Evolutionary conservation across 2,113 vertebrate species (phyloP).

Genomic region (Lonchura striata): DNA sequence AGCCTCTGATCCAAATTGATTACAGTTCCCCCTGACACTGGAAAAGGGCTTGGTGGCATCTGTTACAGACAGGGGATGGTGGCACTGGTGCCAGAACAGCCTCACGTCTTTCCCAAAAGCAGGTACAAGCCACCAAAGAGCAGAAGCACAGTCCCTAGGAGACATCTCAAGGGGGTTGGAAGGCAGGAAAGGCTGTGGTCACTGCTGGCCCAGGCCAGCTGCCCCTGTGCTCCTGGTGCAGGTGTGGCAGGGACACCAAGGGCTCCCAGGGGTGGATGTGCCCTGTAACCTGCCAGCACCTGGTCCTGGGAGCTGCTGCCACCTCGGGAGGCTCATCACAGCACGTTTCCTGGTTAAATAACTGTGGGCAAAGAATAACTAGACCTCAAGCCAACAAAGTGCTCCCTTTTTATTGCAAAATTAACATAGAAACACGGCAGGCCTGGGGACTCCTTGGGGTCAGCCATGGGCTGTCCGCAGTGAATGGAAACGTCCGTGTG

Average conservation of each 20-base stretch:
- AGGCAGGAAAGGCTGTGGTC: neutral
- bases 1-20: rapidly evolving
- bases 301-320: neutral
- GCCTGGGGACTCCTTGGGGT: rapidly evolving
- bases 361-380: neutral
- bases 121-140: neutral
- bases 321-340: neutral
- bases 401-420: neutral
- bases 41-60: rapidly evolving
- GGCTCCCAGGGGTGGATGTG: neutral
- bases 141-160: neutral
- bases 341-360: rapidly evolving
- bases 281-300: neutral
- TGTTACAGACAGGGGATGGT: too few species aligned
- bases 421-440: neutral
- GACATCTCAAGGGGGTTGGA: rapidly evolving
- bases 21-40: neutral
- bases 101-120: neutral
- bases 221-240: neutral
- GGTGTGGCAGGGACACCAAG: neutral
- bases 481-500: rapidly evolving
- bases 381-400: neutral
- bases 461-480: rapidly evolving
- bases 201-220: neutral
- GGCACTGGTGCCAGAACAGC: rapidly evolving